These are phyloP conservation scores for Salvelinus fontinalis DNA, from an alignment of 2,113 vertebrate genomes.

Conservation along the genomic window DNA sequence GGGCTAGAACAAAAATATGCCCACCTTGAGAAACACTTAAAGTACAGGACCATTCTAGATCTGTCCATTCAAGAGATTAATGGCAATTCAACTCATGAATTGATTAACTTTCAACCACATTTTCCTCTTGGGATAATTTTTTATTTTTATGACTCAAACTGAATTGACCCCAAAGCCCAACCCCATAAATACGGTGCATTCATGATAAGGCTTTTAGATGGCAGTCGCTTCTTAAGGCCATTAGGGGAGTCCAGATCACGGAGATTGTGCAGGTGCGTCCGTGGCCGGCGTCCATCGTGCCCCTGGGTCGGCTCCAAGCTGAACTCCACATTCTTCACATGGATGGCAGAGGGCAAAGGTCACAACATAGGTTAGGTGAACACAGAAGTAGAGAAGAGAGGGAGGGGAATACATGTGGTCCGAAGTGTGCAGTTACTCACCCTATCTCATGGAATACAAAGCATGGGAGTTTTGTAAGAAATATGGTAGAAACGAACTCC, in stretches of 20 bases:
- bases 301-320: slow-evolving; percentile 67
- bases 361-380: too few relatives aligned
- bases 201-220: background rate
- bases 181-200: too few relatives aligned
- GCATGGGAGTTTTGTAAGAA: too few relatives aligned
- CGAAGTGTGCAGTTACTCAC: too few relatives aligned
- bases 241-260: slow-evolving; percentile 83
- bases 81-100: too few relatives aligned
- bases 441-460: too few relatives aligned
- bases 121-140: background rate
- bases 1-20: too few relatives aligned
- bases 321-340: slow-evolving; percentile 76
- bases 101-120: too few relatives aligned
- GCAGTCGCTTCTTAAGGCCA: slow-evolving; percentile 71
- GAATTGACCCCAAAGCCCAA: background rate
- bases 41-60: background rate
- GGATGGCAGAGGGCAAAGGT: background rate
- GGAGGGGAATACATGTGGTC: background rate
- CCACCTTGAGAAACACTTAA: too few relatives aligned
- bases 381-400: background rate
- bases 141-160: background rate
- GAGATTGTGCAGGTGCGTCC: slow-evolving; percentile 60
- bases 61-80: background rate
- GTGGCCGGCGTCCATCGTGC: slow-evolving; percentile 73
- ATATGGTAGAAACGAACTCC: too few relatives aligned